Percentiles rank a stretch among this genome's conserved stretches.
Evolutionary conservation across 1,140 invertebrate species (phyloP).

Genomic region (Papilio polyxenes): DNA sequence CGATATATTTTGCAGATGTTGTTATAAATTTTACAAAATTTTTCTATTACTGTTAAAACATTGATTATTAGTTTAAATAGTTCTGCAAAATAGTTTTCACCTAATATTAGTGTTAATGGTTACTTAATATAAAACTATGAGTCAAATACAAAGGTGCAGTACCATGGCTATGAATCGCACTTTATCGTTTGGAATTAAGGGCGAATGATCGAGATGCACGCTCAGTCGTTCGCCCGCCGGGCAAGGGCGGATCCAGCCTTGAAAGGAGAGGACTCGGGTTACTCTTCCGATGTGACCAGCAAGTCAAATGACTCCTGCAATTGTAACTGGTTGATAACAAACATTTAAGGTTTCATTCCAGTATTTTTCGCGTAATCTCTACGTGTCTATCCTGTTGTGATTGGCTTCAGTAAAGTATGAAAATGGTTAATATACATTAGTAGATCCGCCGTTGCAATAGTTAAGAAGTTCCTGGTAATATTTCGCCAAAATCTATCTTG

Average conservation of each 20-base stretch:
- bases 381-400: not conserved
- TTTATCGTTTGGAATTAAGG: constrained; percentile 2
- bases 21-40: not conserved
- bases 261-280: not conserved
- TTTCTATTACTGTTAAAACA: not conserved
- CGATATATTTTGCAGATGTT: constrained; percentile 10
- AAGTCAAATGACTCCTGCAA: not conserved
- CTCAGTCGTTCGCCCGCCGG: constrained; percentile 22
- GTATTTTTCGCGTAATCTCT: not conserved
- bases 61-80: not conserved
- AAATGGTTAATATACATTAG: not conserved
- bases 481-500: constrained; percentile 8
- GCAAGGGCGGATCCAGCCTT: constrained; percentile 23
- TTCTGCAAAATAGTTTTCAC: constrained; percentile 19
- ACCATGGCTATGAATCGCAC: constrained; percentile 7
- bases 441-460: constrained; percentile 14
- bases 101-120: constrained; percentile 9
- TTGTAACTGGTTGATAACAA: not conserved
- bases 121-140: not conserved
- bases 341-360: constrained; percentile 5
- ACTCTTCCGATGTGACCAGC: not conserved
- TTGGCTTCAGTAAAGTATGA: not conserved
- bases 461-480: not conserved
- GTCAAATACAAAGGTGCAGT: constrained; percentile 17
- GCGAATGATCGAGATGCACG: constrained; percentile 10